These are phyloP conservation scores for Meandrusa payeni DNA, from an alignment of 2,888 invertebrate species.

Conservation along the genomic window DNA sequence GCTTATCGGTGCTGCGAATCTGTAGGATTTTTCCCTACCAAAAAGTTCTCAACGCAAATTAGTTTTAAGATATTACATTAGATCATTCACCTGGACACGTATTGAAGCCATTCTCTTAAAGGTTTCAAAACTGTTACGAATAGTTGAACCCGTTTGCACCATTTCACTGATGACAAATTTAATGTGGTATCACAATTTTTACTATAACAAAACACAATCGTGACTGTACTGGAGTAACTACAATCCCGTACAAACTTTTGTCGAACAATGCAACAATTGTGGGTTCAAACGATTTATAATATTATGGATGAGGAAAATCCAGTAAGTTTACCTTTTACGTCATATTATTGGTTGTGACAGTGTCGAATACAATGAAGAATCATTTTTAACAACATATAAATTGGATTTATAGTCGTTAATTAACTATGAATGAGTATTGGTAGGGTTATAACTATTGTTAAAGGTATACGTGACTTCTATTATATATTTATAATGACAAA, in stretches of 20 bases:
- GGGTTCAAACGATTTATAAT: no score
- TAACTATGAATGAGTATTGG: no score
- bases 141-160: constrained; percentile 41
- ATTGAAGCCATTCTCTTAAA: constrained; percentile 47
- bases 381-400: background rate
- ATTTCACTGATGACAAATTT: no score
- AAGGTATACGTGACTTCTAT: constrained; percentile 6
- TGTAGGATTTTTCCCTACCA: no score
- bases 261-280: background rate
- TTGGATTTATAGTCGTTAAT: background rate
- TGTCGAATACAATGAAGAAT: background rate
- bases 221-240: no score
- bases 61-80: no score
- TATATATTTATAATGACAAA: no score
- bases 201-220: no score
- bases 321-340: constrained; percentile 3
- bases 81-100: constrained; percentile 11
- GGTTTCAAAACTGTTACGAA: constrained; percentile 47
- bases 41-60: no score
- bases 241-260: background rate
- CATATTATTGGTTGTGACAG: background rate
- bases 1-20: no score
- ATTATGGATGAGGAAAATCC: constrained; percentile 22
- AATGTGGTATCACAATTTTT: no score
- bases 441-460: background rate